These are phyloP conservation scores for Phenganax subtilis DNA, from an alignment of 92 coral and sea anemone genomes.

Conservation along the genomic window DNA sequence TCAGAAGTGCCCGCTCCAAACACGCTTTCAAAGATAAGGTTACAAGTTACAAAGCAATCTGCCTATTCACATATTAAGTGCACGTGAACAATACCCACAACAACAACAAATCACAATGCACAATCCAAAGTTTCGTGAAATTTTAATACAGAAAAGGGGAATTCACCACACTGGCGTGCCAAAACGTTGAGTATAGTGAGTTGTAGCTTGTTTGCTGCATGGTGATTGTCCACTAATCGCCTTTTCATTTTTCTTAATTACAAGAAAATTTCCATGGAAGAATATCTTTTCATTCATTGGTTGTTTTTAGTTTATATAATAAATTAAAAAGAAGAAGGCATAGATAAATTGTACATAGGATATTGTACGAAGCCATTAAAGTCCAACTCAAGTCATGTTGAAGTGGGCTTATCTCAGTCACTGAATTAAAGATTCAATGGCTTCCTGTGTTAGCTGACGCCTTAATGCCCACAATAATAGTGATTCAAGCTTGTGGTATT, in stretches of 20 bases:
- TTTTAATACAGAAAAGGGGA: no score
- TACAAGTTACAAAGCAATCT: no score
- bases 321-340: background rate
- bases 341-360: background rate
- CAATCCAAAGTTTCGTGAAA: no score
- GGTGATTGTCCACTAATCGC: no score
- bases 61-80: no score
- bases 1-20: background rate
- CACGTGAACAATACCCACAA: no score
- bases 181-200: no score
- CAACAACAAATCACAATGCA: no score
- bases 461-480: background rate
- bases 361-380: background rate
- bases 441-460: constrained; percentile 5
- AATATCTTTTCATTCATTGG: background rate
- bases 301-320: no score
- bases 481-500: background rate
- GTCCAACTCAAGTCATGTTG: background rate
- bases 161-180: no score
- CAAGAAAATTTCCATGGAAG: background rate
- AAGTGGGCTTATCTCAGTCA: background rate
- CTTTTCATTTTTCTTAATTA: background rate
- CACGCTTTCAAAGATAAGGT: no score
- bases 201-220: no score
- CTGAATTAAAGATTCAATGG: background rate